Evolutionary conservation across 1,140 invertebrate species (phyloP), one percentile per base, ranked within the genome.

Genomic region (Apis dorsata): DNA sequence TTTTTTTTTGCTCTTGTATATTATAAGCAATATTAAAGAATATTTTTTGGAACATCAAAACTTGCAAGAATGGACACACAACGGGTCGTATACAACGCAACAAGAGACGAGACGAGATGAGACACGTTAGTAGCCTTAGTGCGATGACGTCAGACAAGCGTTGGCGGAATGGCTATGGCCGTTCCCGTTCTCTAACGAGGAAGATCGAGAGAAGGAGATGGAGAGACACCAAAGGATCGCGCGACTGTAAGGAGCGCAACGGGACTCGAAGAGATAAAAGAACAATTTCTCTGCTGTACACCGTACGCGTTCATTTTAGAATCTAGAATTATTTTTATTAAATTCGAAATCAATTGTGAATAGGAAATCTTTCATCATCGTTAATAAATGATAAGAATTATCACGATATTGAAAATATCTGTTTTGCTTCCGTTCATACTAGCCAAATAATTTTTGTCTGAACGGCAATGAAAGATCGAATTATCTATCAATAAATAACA

Each of bases 81-180:
- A n/a, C 13, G n/a, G n/a, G 24, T n/a, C 60, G n/a, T 24, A n/a
- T 60, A n/a, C 57, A 81, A 17, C 13, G 51, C 55, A 75, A 77
- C 53, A 65, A 63, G 51, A 71, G 79, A 49, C n/a, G 8, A 79
- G 62, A 83, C 34, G n/a, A n/a, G 24, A 24, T 24, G n/a, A 63
- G n/a, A 24, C 60, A 24, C 63, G 34, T 74, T 49, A 57, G 57
- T 73, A 53, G 44, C 68, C 69, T 53, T 55, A 28, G 62, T 69
- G 34, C 24, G 80, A 34, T 90, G 89, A 89, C 84, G 90, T 91
- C 87, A 90, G 81, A 68, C 77, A 65, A 91, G 87, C 85, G 85
- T 91, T 88, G 90, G 89, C 88, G 89, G 85, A 87, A 83, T 89
- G 85, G 85, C 84, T 83, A 84, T 87, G 86, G 85, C 51, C 51